phyloP scores from a whole-genome alignment of 2,888 invertebrate genomes.

The Cheilosia soror region DNA sequence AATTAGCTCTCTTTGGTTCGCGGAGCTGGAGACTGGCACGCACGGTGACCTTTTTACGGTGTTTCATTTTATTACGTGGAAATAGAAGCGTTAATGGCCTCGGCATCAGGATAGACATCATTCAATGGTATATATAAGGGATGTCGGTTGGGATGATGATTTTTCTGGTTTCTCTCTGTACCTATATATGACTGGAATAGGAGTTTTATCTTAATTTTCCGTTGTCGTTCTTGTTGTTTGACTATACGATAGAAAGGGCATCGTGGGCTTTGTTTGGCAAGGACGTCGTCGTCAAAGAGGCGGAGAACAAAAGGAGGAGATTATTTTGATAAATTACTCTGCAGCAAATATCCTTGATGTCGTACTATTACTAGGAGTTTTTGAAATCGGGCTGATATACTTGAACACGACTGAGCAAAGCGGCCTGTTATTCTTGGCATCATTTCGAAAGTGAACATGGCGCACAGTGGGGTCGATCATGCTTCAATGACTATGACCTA shows the following conservation, averaged over 20 bases:
- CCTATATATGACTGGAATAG: conserved; percentile 51
- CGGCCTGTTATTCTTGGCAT: conserved; percentile 7
- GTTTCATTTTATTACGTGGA: conserved; percentile 78
- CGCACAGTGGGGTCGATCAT: conserved; percentile 17
- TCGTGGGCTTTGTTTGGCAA: conserved; percentile 50
- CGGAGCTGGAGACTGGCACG: conserved; percentile 29
- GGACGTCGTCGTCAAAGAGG: conserved; percentile 26
- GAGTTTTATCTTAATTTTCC: conserved; percentile 70
- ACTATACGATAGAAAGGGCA: conserved; percentile 17
- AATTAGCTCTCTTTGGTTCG: conserved; percentile 55
- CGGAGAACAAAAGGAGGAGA: conserved; percentile 42
- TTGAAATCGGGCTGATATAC: background rate
- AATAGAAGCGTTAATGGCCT: conserved; percentile 77
- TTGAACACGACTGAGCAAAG: too few relatives aligned
- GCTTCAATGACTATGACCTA: background rate
- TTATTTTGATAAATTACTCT: conserved; percentile 74
- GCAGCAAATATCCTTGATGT: conserved; percentile 60
- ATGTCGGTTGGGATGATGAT: conserved; percentile 60
- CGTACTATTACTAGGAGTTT: conserved; percentile 56
- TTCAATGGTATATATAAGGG: conserved; percentile 1
- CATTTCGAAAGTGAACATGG: background rate
- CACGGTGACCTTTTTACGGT: conserved; percentile 74
- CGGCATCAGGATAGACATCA: conserved; percentile 64
- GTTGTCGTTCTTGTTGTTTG: conserved; percentile 59
- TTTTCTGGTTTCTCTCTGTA: conserved; percentile 61